These are phyloP conservation scores for Smutsia gigantea DNA, from an alignment of 2,797 vertebrate genomes.

Conservation along the genomic window DNA sequence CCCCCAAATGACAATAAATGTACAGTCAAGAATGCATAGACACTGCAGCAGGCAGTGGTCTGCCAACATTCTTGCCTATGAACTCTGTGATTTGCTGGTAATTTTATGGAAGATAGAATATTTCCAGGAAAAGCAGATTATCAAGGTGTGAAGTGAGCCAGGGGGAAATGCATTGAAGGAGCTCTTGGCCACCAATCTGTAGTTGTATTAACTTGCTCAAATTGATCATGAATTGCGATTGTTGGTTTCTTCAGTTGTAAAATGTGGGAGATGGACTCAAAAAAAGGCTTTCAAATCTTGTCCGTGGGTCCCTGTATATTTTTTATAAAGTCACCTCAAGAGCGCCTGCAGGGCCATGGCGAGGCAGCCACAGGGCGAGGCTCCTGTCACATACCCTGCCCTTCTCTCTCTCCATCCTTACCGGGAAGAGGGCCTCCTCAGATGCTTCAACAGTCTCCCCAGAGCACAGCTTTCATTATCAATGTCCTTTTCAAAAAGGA, in stretches of 20 bases:
- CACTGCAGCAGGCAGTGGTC: not conserved
- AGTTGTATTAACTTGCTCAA: not conserved
- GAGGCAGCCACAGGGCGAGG: not conserved
- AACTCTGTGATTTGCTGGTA: not conserved
- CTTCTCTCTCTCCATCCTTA: not conserved
- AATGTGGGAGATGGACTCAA: not conserved
- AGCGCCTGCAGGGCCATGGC: fast-evolving
- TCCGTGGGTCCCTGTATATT: not conserved
- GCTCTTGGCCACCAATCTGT: not conserved
- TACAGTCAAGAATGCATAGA: not conserved
- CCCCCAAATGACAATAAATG: not conserved
- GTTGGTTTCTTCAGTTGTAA: not conserved
- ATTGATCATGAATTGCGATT: not conserved
- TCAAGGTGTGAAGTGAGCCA: not conserved
- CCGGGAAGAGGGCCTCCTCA: not conserved
- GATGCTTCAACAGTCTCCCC: not conserved
- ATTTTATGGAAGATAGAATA: not conserved
- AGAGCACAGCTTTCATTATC: not conserved
- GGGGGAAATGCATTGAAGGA: not conserved
- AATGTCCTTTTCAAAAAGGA: not conserved
- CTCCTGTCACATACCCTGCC: fast-evolving
- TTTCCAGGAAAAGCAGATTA: not conserved
- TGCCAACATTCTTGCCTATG: not conserved
- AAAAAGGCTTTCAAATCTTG: not conserved
- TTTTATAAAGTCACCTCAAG: not conserved